Evolutionary conservation across 2,888 invertebrate species (phyloP), one percentile per base, ranked within the genome.

Genomic region (Steromphala cineraria): DNA sequence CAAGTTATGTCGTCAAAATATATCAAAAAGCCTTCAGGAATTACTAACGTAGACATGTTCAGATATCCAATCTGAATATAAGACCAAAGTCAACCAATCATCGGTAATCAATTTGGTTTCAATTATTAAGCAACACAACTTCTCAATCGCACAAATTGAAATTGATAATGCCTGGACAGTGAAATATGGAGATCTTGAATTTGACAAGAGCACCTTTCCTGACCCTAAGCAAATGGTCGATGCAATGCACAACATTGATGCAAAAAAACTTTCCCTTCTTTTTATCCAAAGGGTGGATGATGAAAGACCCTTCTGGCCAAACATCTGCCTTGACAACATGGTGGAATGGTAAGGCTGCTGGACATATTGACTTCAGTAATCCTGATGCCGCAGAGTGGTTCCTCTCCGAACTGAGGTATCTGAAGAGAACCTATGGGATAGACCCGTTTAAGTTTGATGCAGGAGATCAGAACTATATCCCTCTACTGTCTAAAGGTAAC

Each of bases 381-480:
- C 96, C 96, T 87, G 95, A 95, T 55, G 96, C 98, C 0, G 94
- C 96, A 0, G 95, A 96, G 0, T 98, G 98, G 98, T 95, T 88
- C 83, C 82, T 90, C 1, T 55, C 95, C 95, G 96, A 97, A 91
- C 94, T 98, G 2, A 95, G 96, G 87, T 94, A 94, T 0, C 86
- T 98, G 0, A 94, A 95, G 85, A 93, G 94, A 0, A 94, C 94
- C 7, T 95, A 95, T 88, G 95, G 96, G 82, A 96, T 99, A 8
- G 97, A 97, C 90, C 96, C 97, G 0, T 97, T 97, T 93, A 98
- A 97, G 94, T 97, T 97, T 88, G 97, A 97, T 89, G 97, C 97
- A 52, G 97, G 92, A 87, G 92, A 86, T 81, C 81, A 84, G 0
- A 89, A 87, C 8, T 92, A 90, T 90, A 77, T 92, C 28, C 92